Base-by-base conservation (phyloP, 2,888 invertebrate genomes). In the Lottia gigantea region DNA sequence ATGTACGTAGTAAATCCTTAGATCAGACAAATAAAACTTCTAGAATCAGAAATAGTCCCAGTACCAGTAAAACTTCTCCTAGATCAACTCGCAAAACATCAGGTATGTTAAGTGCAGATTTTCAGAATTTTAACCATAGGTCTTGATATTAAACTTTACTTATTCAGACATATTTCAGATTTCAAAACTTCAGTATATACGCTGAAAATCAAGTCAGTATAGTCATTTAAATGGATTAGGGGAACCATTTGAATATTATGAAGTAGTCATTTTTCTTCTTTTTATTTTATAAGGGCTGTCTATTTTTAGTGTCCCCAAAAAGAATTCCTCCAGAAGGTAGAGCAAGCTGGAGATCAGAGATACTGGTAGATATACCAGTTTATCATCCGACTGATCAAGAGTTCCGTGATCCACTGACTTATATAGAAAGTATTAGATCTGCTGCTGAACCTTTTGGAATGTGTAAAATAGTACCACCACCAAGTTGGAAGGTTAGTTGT, bases 391-490 rank as follows among this genome's bases (percentile, higher is more conserved):
- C 93, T 0, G 93, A 93, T 74, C 93, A 93, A 79, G 95, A 96
- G 83, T 96, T 96, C 85, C 87, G 92, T 86, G 95, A 97, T 90
- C 96, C 96, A 0, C 89, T 96, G 7, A 92, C 92, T 73, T 97
- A 94, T 82, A 94, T 96, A 71, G 94, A 94, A 74, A 92, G 93
- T 73, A 94, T 96, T 46, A 91, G 93, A 67, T 91, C 92, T 0
- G 90, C 92, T 68, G 95, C 95, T 0, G 93, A 94, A 63, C 92
- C 93, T 72, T 96, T 92, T 87, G 96, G 97, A 0, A 92, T 97
- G 72, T 97, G 96, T 85, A 92, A 94, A 76, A 94, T 97, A 40
- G 92, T 96, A 26, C 95, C 96, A 3, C 97, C 97, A 7, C 73
- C 79, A 26, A 82, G 79, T 71, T 88, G 87, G 86, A 86, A 87